Conservation (phyloP, 2,113 vertebrate species). For the Chunga burmeisteri region DNA sequence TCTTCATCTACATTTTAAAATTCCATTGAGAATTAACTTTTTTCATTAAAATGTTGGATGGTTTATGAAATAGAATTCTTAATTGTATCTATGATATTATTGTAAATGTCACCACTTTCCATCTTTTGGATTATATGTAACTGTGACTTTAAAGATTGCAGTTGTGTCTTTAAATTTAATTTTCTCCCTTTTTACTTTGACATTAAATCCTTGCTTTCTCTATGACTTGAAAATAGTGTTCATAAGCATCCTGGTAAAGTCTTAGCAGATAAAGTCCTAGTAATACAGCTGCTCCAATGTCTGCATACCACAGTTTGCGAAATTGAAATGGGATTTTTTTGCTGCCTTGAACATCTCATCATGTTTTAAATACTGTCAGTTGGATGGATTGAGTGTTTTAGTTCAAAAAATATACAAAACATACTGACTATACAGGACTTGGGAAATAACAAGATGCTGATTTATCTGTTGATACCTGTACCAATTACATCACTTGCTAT, state of each 20-base stretch:
- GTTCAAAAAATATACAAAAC: not conserved
- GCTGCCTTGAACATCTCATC: not conserved
- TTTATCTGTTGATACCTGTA: not conserved
- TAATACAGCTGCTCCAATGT: not conserved
- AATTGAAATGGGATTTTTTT: not conserved
- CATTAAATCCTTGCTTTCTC: constrained; percentile 34
- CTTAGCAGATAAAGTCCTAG: not conserved
- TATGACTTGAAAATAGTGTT: constrained; percentile 8
- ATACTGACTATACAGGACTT: not conserved
- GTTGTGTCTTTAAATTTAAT: constrained; percentile 56
- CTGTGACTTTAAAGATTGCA: constrained; percentile 27
- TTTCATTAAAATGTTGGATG: constrained; percentile 63
- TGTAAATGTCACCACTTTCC: constrained; percentile 49
- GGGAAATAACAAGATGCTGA: not conserved
- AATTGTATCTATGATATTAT: constrained; percentile 48
- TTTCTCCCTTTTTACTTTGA: constrained; percentile 18
- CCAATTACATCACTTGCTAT: not conserved
- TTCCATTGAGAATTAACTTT: constrained; percentile 61
- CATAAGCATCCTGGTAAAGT: not conserved
- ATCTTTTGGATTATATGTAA: constrained; percentile 15
- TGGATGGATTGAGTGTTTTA: not conserved
- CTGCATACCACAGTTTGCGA: not conserved
- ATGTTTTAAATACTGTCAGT: constrained; percentile 8
- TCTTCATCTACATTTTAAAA: constrained; percentile 66
- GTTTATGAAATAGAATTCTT: constrained; percentile 59